Evolutionary conservation across 2,113 vertebrate species (phyloP).

Genomic region (Clarias gariepinus): DNA sequence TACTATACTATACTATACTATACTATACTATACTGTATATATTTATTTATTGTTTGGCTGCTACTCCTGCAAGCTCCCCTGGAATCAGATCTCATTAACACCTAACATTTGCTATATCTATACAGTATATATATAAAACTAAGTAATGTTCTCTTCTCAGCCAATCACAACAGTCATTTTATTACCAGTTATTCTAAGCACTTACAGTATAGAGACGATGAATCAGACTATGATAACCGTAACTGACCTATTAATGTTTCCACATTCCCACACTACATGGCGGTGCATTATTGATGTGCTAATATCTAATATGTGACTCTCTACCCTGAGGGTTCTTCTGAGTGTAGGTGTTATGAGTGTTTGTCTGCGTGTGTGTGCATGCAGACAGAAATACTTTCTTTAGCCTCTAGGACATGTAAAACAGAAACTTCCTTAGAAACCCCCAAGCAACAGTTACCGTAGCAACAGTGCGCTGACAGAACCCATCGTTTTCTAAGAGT

Average conservation of each 20-base stretch:
- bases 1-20: too few species aligned
- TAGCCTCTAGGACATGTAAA: constrained; percentile 22
- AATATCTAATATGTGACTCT: neutral
- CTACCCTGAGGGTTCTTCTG: neutral
- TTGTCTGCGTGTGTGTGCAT: neutral
- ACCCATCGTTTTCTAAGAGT: constrained; percentile 28
- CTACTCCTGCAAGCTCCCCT: too few species aligned
- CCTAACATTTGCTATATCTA: neutral
- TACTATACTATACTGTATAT: too few species aligned
- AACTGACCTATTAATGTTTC: neutral
- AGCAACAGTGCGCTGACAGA: constrained; percentile 43
- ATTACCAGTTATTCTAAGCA: neutral
- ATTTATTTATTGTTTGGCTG: too few species aligned
- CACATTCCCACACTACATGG: neutral
- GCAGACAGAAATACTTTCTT: neutral
- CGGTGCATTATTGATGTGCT: neutral
- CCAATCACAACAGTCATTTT: neutral
- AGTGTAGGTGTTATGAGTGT: neutral
- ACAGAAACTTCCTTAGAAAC: constrained; percentile 15
- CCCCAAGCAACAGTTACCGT: constrained; percentile 53
- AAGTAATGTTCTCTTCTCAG: neutral
- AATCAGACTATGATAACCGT: neutral
- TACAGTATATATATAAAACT: too few species aligned
- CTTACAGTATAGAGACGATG: neutral
- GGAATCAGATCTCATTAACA: too few species aligned